Conservation (phyloP, 2,888 invertebrate genomes). For the Schizaphis graminum region DNA sequence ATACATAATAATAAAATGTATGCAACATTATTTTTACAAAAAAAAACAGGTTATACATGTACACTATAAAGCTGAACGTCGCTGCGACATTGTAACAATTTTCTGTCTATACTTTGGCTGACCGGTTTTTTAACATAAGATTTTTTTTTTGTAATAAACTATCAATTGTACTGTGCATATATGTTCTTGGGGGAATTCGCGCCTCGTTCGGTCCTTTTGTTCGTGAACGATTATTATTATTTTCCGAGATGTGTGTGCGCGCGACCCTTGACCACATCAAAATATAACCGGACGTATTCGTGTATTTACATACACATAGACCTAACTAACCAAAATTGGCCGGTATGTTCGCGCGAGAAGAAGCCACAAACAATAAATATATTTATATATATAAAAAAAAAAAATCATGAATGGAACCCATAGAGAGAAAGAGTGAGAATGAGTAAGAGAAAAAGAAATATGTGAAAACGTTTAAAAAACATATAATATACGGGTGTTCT, state of each 20-base stretch:
- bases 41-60: slow-evolving; percentile 62
- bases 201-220: slow-evolving; percentile 59
- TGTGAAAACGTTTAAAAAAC: slow-evolving; percentile 64
- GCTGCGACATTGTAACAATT: slow-evolving; percentile 65
- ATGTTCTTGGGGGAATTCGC: slow-evolving; percentile 57
- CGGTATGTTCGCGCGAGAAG: slow-evolving; percentile 54
- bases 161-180: slow-evolving; percentile 51
- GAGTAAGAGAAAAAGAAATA: slow-evolving; percentile 25
- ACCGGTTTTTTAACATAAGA: slow-evolving; percentile 64
- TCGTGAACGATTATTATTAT: slow-evolving; percentile 49
- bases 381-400: not conserved
- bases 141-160: slow-evolving; percentile 39
- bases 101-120: slow-evolving; percentile 50
- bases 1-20: slow-evolving; percentile 52
- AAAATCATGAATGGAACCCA: slow-evolving; percentile 48
- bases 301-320: not conserved
- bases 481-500: slow-evolving; percentile 51
- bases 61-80: slow-evolving; percentile 33
- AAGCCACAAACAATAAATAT: slow-evolving; percentile 61
- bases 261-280: slow-evolving; percentile 61
- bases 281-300: slow-evolving; percentile 53
- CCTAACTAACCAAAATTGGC: slow-evolving; percentile 62
- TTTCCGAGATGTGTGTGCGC: slow-evolving; percentile 33
- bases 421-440: not conserved
- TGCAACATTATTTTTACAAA: slow-evolving; percentile 60